Evolutionary conservation across 1,140 invertebrate species (phyloP).

Genomic region (Diplogasteroides magnus): DNA sequence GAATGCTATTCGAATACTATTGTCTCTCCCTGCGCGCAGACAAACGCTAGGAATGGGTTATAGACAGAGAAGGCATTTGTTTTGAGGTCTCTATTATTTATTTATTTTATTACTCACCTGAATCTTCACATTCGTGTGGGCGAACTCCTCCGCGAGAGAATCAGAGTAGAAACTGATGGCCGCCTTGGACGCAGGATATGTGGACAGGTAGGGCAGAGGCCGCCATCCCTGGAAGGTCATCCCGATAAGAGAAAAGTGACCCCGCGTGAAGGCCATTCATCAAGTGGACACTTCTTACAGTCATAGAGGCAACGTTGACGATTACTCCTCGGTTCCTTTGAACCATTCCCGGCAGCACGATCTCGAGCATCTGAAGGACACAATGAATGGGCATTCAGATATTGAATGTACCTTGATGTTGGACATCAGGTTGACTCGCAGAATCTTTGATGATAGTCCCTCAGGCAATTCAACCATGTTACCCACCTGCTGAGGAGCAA

Average conservation of each 20-base stretch:
- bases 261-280: no score
- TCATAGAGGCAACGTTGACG: constrained; percentile 83
- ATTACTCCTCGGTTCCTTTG: constrained; percentile 76
- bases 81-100: no score
- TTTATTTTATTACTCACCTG: constrained; percentile 41
- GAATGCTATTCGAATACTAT: not conserved
- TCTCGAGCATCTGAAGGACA: constrained; percentile 67
- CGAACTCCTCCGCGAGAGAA: constrained; percentile 47
- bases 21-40: not conserved
- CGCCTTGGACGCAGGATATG: constrained; percentile 52
- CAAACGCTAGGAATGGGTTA: not conserved
- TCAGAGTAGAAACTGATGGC: constrained; percentile 53
- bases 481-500: constrained; percentile 78
- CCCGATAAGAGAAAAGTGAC: no score
- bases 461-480: constrained; percentile 60
- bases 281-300: constrained; percentile 70
- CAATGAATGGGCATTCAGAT: no score
- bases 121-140: constrained; percentile 49
- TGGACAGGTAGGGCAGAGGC: constrained; percentile 51
- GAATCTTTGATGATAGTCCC: constrained; percentile 52
- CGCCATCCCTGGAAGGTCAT: constrained; percentile 43
- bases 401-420: constrained; percentile 37
- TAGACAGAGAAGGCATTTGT: no score
- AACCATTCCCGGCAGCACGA: constrained; percentile 83
- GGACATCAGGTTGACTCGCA: constrained; percentile 49